Evolutionary conservation across 1,140 invertebrate genomes (phyloP).

Genomic region (Spodoptera frugiperda): DNA sequence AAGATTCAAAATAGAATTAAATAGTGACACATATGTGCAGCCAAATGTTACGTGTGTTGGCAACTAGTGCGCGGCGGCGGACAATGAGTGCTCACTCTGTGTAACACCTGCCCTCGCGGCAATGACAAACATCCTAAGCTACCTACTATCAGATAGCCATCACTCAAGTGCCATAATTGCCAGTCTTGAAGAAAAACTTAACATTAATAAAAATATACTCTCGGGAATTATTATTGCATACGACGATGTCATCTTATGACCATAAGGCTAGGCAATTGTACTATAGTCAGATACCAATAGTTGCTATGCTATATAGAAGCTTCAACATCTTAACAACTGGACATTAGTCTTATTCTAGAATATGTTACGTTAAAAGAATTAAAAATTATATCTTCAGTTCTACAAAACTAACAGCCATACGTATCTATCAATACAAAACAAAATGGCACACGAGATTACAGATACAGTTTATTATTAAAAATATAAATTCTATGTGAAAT

Average conservation of each 20-base stretch:
- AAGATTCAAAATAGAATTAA: slow-evolving; percentile 66
- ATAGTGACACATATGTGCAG: slow-evolving; percentile 64
- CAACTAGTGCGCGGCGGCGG: slow-evolving; percentile 56
- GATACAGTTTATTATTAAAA: slow-evolving; percentile 41
- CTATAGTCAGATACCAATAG: slow-evolving; percentile 71
- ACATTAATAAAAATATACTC: slow-evolving; percentile 54
- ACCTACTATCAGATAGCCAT: slow-evolving; percentile 55
- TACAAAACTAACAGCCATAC: slow-evolving; percentile 64
- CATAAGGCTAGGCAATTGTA: slow-evolving; percentile 80
- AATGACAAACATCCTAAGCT: slow-evolving; percentile 65
- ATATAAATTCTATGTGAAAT: slow-evolving; percentile 23
- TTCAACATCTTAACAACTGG: slow-evolving; percentile 64
- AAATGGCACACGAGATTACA: slow-evolving; percentile 71
- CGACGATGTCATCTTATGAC: slow-evolving; percentile 57
- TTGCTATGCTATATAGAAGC: slow-evolving; percentile 56
- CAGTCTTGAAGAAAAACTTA: slow-evolving; percentile 70
- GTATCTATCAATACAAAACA: slow-evolving; percentile 63
- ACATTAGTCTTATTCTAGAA: slow-evolving; percentile 55
- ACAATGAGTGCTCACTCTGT: slow-evolving; percentile 62
- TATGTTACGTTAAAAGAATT: slow-evolving; percentile 24
- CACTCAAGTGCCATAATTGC: slow-evolving; percentile 58
- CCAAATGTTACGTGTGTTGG: slow-evolving; percentile 68
- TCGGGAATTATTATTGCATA: slow-evolving; percentile 48
- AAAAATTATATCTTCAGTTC: slow-evolving; percentile 53
- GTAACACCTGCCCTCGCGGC: slow-evolving; percentile 56